These are phyloP conservation scores for Pseudopodoces humilis DNA, from an alignment of 2,113 vertebrate genomes.

Conservation along the genomic window DNA sequence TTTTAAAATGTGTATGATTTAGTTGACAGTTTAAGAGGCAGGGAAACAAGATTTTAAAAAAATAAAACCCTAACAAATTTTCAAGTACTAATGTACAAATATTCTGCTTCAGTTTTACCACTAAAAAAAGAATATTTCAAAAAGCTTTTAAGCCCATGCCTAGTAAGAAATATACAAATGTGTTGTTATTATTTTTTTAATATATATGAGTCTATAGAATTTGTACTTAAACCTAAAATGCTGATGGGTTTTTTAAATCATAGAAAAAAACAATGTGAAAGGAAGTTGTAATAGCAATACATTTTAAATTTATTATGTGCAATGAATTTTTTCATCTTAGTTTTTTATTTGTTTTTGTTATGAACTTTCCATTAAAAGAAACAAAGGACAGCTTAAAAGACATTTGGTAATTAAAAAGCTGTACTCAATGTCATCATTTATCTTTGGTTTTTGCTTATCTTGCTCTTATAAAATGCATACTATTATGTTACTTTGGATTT, in stretches of 20 bases:
- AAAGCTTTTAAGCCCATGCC: not conserved
- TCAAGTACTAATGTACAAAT: not conserved
- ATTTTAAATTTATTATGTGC: not conserved
- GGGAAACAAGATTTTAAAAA: not conserved
- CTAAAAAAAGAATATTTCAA: not conserved
- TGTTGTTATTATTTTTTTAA: not conserved
- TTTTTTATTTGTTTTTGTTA: conserved; percentile 44
- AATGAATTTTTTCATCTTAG: not conserved
- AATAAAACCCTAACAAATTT: not conserved
- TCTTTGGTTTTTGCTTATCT: conserved; percentile 59
- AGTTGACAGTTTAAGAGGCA: not conserved
- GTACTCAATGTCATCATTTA: conserved; percentile 58
- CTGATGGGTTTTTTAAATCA: not conserved
- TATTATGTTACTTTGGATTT: conserved; percentile 34
- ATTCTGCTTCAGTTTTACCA: not conserved
- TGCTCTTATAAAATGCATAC: conserved; percentile 63
- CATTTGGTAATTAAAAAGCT: conserved; percentile 66
- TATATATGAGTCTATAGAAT: not conserved
- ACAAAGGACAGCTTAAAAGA: conserved; percentile 53
- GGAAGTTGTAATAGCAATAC: not conserved
- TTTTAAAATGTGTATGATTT: not conserved
- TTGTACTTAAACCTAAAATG: not conserved
- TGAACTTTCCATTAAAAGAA: conserved; percentile 22
- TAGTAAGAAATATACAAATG: not conserved
- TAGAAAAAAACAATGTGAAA: not conserved